Conservation (phyloP, 37 sponge, comb jelly and placozoan species). For the Geodia barretti region DNA sequence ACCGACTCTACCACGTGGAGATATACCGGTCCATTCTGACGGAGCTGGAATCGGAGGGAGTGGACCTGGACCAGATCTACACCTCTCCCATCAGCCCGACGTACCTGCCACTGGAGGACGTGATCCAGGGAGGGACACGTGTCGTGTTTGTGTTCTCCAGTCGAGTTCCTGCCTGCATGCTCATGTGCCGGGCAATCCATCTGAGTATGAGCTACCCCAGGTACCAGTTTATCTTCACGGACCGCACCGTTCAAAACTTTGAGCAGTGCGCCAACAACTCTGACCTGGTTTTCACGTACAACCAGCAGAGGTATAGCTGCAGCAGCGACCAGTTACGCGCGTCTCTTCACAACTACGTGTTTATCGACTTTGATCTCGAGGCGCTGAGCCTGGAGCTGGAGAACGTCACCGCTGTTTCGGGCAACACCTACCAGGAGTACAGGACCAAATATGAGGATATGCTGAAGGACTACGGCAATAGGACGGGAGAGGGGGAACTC, state of each 20-base stretch:
- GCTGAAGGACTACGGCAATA: neutral
- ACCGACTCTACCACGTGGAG: neutral
- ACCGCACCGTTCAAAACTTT: neutral
- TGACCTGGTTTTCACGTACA: neutral
- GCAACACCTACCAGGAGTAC: neutral
- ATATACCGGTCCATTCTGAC: neutral
- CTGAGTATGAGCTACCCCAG: neutral
- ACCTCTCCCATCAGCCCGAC: neutral
- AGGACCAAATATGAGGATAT: neutral
- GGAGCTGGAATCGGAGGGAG: neutral
- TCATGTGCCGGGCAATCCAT: neutral
- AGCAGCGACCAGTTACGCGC: neutral
- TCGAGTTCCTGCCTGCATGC: neutral
- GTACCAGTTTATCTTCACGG: slow-evolving; percentile 6
- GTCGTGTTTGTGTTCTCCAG: neutral
- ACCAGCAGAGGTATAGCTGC: neutral
- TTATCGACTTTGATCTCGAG: neutral
- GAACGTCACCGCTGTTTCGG: neutral
- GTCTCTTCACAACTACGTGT: neutral
- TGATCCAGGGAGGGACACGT: neutral
- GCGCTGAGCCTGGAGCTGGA: neutral
- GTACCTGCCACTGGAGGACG: neutral
- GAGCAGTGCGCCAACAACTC: neutral
- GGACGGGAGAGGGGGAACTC: neutral
- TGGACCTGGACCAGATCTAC: neutral